Evolutionary conservation across 2,888 invertebrate genomes (phyloP).

Genomic region (Carabus problematicus): DNA sequence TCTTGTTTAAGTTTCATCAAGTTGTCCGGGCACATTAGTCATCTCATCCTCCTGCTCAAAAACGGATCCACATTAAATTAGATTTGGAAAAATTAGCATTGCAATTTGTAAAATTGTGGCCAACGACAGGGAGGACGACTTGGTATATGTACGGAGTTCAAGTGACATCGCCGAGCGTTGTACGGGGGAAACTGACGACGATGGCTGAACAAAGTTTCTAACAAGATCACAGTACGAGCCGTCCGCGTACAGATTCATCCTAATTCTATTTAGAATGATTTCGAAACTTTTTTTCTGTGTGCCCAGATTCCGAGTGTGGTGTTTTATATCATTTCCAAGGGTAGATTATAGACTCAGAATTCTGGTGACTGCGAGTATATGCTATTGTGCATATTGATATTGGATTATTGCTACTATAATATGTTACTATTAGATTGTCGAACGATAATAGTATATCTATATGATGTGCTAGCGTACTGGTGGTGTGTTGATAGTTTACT

Average conservation of each 20-base stretch:
- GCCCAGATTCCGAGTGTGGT: neutral
- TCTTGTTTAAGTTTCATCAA: slow-evolving; percentile 41
- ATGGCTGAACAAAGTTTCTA: slow-evolving; percentile 34
- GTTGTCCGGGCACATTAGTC: slow-evolving; percentile 33
- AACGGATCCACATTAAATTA: slow-evolving; percentile 38
- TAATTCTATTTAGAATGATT: slow-evolving; percentile 39
- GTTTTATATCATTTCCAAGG: too few species aligned
- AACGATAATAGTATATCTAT: too few species aligned
- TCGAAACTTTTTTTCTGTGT: slow-evolving; percentile 33
- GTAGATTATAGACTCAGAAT: slow-evolving; percentile 16
- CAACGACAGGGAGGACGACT: slow-evolving; percentile 23
- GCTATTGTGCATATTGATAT: too few species aligned
- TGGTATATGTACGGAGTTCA: neutral
- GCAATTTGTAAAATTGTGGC: slow-evolving; percentile 40
- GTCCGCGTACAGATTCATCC: slow-evolving; percentile 28
- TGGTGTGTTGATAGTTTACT: too few species aligned
- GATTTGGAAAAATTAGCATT: slow-evolving; percentile 44
- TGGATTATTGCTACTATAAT: too few species aligned
- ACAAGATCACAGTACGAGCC: slow-evolving; percentile 36
- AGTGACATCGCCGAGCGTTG: slow-evolving; percentile 19
- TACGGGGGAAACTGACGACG: neutral
- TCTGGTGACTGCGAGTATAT: slow-evolving; percentile 8
- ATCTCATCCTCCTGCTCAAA: slow-evolving; percentile 32
- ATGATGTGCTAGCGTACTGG: too few species aligned
- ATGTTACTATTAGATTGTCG: too few species aligned